A percentile compares a stretch with the other conserved stretches of the same genome.
phyloP scores from a whole-genome alignment of 2,113 vertebrate genomes.

The Dipodomys merriami region DNA sequence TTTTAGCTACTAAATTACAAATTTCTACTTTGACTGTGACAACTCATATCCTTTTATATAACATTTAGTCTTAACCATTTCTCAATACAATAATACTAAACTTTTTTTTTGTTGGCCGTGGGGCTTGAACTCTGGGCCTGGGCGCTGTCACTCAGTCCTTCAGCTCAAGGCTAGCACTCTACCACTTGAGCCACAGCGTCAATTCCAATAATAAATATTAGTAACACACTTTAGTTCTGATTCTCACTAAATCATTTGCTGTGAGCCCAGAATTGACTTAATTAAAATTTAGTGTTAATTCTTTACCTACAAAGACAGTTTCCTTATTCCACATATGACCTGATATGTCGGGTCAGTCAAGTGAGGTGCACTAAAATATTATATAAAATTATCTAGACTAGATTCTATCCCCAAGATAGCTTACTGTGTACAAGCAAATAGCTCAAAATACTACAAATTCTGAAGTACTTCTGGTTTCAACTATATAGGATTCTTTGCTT shows the following conservation, averaged over 20 bases:
- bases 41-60: conserved; percentile 15
- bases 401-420: neutral
- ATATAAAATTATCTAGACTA: neutral
- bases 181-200: too few relatives aligned
- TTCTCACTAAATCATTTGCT: conserved; percentile 37
- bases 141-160: too few relatives aligned
- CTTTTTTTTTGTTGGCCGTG: too few relatives aligned
- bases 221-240: neutral
- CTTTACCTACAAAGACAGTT: neutral
- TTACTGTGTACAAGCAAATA: neutral
- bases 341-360: neutral
- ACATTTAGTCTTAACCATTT: conserved; percentile 54
- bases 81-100: neutral
- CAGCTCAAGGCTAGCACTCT: too few relatives aligned
- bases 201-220: neutral
- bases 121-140: too few relatives aligned
- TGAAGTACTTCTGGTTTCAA: neutral
- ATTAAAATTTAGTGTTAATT: conserved; percentile 54
- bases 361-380: neutral
- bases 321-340: neutral
- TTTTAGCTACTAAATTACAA: conserved; percentile 41
- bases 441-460: neutral
- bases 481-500: neutral
- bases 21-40: conserved; percentile 42
- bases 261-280: neutral